Conservation (phyloP, 1,140 invertebrate genomes). For the Proales similis region DNA sequence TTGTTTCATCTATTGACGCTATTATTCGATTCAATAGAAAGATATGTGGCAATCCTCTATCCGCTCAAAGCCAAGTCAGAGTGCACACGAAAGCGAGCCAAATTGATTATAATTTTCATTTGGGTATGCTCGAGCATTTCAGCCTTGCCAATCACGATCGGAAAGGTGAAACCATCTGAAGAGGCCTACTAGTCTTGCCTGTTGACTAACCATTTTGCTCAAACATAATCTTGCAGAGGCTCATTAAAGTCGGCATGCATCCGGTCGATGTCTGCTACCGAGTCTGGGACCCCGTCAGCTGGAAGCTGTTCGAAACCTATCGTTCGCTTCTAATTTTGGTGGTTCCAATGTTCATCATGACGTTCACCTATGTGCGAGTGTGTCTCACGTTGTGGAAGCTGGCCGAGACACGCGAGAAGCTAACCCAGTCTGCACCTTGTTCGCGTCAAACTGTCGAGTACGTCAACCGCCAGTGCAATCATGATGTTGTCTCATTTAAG, state of each 20-base stretch:
- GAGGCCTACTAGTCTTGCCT: neutral
- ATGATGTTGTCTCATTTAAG: no score
- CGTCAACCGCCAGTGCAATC: no score
- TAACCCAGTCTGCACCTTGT: conserved; percentile 16
- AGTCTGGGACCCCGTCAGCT: conserved; percentile 55
- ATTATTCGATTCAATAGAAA: conserved; percentile 79
- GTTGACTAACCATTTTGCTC: conserved; percentile 46
- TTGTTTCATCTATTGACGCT: conserved; percentile 79
- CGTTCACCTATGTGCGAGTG: conserved; percentile 61
- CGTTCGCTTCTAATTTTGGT: conserved; percentile 62
- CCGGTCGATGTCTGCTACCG: conserved; percentile 61
- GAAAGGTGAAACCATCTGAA: conserved; percentile 41
- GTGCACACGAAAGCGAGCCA: conserved; percentile 67
- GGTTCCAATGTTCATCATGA: conserved; percentile 61
- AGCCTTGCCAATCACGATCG: conserved; percentile 45
- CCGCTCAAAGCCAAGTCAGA: conserved; percentile 70
- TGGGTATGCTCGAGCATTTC: conserved; percentile 70
- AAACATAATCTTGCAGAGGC: conserved; percentile 58
- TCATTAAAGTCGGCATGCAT: conserved; percentile 39
- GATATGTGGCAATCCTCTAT: conserved; percentile 86
- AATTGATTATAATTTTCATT: conserved; percentile 71
- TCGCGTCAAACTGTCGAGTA: neutral
- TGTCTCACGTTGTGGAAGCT: conserved; percentile 61
- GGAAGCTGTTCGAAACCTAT: conserved; percentile 62
- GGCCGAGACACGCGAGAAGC: conserved; percentile 38